Conservation (phyloP, 2,113 vertebrate genomes). For the Dicrurus megarhynchus region DNA sequence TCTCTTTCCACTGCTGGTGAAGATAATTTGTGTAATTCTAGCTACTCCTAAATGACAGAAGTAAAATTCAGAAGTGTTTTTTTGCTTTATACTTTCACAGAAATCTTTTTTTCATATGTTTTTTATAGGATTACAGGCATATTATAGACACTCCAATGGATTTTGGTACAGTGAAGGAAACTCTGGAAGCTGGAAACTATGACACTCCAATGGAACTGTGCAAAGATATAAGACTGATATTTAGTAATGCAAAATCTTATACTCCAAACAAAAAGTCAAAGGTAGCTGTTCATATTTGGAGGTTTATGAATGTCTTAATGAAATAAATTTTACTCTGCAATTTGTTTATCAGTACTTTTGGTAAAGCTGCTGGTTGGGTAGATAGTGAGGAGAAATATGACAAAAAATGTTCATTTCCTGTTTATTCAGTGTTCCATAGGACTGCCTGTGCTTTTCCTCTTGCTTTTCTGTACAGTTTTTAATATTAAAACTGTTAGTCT, state of each 20-base stretch:
- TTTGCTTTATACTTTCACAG: background rate
- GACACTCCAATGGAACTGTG: constrained; percentile 91
- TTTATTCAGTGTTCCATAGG: background rate
- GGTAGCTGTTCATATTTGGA: constrained; percentile 68
- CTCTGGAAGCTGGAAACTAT: constrained; percentile 85
- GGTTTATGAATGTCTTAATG: background rate
- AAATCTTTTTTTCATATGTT: background rate
- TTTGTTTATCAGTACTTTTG: background rate
- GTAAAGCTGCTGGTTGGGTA: background rate
- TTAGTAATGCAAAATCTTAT: constrained; percentile 94
- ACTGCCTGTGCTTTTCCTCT: background rate
- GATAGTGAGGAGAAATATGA: background rate
- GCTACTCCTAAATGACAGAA: background rate
- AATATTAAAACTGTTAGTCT: background rate
- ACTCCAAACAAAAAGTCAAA: constrained; percentile 97
- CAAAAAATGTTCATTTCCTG: background rate
- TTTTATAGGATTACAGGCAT: constrained; percentile 85
- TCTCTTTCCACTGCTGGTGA: background rate
- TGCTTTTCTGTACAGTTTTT: background rate
- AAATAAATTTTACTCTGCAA: background rate
- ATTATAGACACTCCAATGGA: constrained; percentile 97
- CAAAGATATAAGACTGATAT: constrained; percentile 94
- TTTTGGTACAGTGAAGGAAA: constrained; percentile 86
- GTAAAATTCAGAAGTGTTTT: background rate
- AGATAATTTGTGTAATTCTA: background rate